phyloP scores from a whole-genome alignment of 2,113 vertebrate genomes.

The Ptyas mucosa region DNA sequence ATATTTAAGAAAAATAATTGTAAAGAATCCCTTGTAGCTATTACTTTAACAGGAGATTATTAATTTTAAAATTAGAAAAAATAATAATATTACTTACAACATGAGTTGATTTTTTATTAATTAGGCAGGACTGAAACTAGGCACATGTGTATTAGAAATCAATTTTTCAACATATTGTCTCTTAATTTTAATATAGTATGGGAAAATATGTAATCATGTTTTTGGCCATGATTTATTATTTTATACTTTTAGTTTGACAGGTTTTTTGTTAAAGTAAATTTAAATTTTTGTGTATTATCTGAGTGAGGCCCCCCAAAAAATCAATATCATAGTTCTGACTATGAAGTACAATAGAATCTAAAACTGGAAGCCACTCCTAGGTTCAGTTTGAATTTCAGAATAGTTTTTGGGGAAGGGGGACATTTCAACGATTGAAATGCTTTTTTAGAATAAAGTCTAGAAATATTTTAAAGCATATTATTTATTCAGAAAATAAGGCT shows the following conservation, averaged over 20 bases:
- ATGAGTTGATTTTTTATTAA: background rate
- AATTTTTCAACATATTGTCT: background rate
- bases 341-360: background rate
- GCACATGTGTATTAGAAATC: background rate
- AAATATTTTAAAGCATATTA: background rate
- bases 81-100: background rate
- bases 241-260: background rate
- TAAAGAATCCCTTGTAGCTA: background rate
- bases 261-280: background rate
- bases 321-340: background rate
- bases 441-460: background rate
- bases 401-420: background rate
- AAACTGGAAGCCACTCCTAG: background rate
- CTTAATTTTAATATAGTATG: accelerated
- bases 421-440: background rate
- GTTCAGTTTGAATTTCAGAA: background rate
- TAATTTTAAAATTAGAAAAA: background rate
- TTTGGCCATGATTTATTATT: background rate
- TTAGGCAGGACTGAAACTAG: no score
- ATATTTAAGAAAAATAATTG: slow-evolving; percentile 16
- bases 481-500: background rate
- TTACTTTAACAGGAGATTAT: background rate
- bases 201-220: background rate
- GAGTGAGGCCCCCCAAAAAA: accelerated
- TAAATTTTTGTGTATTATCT: background rate